Base-by-base conservation (phyloP, 1,140 invertebrate genomes). In the Aphis gossypii region DNA sequence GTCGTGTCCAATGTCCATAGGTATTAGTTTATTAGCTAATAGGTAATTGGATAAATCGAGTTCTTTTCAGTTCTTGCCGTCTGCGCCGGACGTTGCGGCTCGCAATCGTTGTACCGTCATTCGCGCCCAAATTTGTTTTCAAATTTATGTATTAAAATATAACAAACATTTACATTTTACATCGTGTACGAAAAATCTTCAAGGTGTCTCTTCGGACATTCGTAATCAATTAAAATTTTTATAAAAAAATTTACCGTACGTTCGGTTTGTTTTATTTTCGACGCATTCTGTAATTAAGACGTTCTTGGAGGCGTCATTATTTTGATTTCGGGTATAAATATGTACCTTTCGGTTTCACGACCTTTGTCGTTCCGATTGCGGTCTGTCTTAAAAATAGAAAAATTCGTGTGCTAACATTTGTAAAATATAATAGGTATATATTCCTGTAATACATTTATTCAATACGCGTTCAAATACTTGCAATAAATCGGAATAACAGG, bases 311-410 rank as follows among this genome's bases (percentile, higher is more conserved):
- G 21, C 18, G 21, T 44, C 25, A 87, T 87, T 48, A 23, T 88
- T 35, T 51, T 1, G 9, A 88, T 8, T 35, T 88, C 30, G n/a
- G n/a, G 9, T 46, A 35, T 88, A 35, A 88, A 35, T 88, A 54
- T 88, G 87, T 54, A 14, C 30, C 54, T 88, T 54, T 88, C n/a
- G 46, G 46, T 87, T 14, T n/a, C 46, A 87, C 86, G 87, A 88
- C 87, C 87, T 88, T 88, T 88, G 41, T 88, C n/a, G 21, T n/a
- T n/a, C 86, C 1, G 87, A 88, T 88, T 88, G 87, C n/a, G 18
- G 87, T n/a, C 46, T 88, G 35, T 88, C n/a, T 88, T 88, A 88
- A 88, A 88, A 88, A 88, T 88, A 88, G 87, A 88, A 35, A 88
- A 88, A 51, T 35, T 48, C 11, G 46, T 48, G 87, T 51, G 30